Conservation (phyloP, 2,888 invertebrate species). For the Ecliptopera silaceata region DNA sequence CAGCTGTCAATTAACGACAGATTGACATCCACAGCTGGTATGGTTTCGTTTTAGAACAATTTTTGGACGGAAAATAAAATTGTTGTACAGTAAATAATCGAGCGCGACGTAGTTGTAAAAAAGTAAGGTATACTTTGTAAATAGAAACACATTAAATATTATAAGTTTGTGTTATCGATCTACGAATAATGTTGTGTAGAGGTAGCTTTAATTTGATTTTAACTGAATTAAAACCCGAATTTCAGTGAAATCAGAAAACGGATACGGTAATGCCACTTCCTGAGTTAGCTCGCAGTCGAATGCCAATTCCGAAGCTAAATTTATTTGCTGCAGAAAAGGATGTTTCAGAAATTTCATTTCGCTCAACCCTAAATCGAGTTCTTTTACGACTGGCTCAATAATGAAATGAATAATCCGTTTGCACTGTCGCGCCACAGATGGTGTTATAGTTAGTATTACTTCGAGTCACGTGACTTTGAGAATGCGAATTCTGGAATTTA, state of each 20-base stretch:
- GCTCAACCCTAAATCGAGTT: constrained; percentile 72
- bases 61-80: constrained; percentile 7
- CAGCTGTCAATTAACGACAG: constrained; percentile 40
- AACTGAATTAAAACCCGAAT: constrained; percentile 5
- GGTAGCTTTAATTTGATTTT: neutral
- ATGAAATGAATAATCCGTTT: constrained; percentile 79
- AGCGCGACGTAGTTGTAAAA: too few species aligned
- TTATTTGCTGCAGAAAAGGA: constrained; percentile 64
- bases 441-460: neutral
- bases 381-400: constrained; percentile 70
- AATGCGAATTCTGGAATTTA: too few species aligned
- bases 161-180: too few species aligned
- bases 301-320: constrained; percentile 56
- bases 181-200: too few species aligned
- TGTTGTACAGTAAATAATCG: too few species aligned
- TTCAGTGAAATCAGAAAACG: constrained; percentile 15
- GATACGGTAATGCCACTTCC: constrained; percentile 28
- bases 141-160: too few species aligned
- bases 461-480: neutral
- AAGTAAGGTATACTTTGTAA: too few species aligned
- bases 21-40: constrained; percentile 28
- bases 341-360: constrained; percentile 69
- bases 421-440: constrained; percentile 29
- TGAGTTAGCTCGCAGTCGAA: constrained; percentile 37
- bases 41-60: constrained; percentile 14